Evolutionary conservation across 2,797 vertebrate species (phyloP), one percentile per base, ranked within the genome.

Genomic region (Todus mexicanus): DNA sequence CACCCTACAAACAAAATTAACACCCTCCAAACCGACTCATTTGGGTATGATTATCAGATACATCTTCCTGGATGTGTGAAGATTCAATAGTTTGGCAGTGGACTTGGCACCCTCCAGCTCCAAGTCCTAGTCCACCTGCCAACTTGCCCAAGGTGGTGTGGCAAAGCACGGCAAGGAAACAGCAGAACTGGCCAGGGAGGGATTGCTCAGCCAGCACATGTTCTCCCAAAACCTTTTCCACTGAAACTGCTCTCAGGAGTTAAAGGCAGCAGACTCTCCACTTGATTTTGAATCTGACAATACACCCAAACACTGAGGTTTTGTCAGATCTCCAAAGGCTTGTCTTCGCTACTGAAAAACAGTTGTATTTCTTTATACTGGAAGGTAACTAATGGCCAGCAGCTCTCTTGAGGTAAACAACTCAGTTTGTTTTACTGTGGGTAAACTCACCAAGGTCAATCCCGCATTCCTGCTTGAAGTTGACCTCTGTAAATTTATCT

Each of bases 401-500:
- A 84, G 72, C 50, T 85, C 63, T 75, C 63, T 26, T 71, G 54
- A 92, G 66, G 59, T 89, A 93, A 96, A 96, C 84, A 95, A 33
- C 23, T 8, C 8, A 48, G 79, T 74, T 56, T 54, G 40, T 94
- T 94, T 90, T 92, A 60, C 82, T 25, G 54, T 38, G 85, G 51
- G 33, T 93, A 90, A 96, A 91, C 59, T 81, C 89, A 86, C 43
- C 82, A 73, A 92, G 89, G 87, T 92, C 92, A 91, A 3, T 11
- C 40, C 79, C 33, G 35, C 21, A 57, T 23, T 84, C 77, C 43
- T 0, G 0, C 81, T 91, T 88, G 73, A 86, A 78, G 66, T 9
- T 88, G 87, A 96, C 89, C 87, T 63, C 73, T 72, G 91, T 64
- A 76, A 85, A 90, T 95, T 86, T 81, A 72, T 89, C 92, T 89